phyloP scores from a whole-genome alignment of 2,888 invertebrate species.

The Drosophila merina region DNA sequence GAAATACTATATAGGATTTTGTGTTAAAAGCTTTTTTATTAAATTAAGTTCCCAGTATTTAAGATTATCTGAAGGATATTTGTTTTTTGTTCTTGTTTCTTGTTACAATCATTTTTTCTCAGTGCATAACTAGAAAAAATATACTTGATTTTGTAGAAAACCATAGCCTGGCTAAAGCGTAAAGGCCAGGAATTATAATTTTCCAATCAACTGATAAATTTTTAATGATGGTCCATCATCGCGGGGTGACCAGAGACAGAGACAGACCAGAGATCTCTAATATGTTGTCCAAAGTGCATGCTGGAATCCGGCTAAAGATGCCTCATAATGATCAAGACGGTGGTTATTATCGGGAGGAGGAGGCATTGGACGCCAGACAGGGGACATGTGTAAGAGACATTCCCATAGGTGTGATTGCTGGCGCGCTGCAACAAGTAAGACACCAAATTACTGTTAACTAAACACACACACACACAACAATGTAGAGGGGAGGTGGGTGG shows the following conservation, averaged over 20 bases:
- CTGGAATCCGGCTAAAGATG: constrained; percentile 59
- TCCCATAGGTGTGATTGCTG: constrained; percentile 79
- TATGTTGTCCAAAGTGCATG: constrained; percentile 75
- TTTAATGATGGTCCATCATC: constrained; percentile 68
- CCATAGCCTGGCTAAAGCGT: constrained; percentile 71
- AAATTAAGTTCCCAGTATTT: too few relatives aligned
- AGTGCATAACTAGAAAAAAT: background rate
- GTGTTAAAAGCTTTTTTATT: too few relatives aligned
- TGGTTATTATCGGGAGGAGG: background rate
- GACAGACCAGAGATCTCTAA: constrained; percentile 44
- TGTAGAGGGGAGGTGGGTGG: background rate
- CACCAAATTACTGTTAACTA: constrained; percentile 75
- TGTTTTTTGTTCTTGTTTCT: too few relatives aligned
- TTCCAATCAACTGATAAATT: constrained; percentile 79
- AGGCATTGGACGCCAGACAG: constrained; percentile 4
- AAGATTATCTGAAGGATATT: too few relatives aligned
- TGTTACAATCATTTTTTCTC: background rate
- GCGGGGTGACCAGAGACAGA: constrained; percentile 17
- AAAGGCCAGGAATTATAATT: constrained; percentile 78
- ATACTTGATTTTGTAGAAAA: constrained; percentile 53
- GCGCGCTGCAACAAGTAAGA: constrained; percentile 79
- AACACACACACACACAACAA: constrained; percentile 2
- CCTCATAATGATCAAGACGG: constrained; percentile 11
- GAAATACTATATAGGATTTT: background rate
- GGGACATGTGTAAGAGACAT: constrained; percentile 76